Evolutionary conservation across 2,113 vertebrate species (phyloP).

Genomic region (Indicator maculatus): DNA sequence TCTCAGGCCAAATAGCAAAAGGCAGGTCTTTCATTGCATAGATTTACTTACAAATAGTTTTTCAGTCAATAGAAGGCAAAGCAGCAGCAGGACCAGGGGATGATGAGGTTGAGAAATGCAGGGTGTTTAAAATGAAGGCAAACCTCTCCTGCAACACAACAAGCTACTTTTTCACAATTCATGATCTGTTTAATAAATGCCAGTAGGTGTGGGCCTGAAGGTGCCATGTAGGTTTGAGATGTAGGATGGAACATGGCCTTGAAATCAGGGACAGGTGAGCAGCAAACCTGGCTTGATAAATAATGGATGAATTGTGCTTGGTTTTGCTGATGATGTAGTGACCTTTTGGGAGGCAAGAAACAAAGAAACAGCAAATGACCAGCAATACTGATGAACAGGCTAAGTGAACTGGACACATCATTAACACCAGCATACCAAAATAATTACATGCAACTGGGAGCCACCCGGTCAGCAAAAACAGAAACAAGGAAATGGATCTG

Average conservation of each 20-base stretch:
- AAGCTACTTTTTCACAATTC: background rate
- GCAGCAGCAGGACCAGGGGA: background rate
- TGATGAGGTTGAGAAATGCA: background rate
- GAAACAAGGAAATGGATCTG: background rate
- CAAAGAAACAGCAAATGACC: slow-evolving; percentile 33
- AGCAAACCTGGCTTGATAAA: slow-evolving; percentile 1
- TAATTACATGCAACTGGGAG: slow-evolving; percentile 16
- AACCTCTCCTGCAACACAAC: background rate
- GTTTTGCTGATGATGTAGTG: slow-evolving; percentile 64
- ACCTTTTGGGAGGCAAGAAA: slow-evolving; percentile 51
- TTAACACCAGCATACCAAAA: slow-evolving; percentile 46
- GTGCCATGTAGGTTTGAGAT: background rate
- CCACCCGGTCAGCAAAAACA: slow-evolving; percentile 29
- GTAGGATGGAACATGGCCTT: background rate
- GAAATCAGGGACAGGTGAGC: slow-evolving; percentile 33
- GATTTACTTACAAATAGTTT: background rate
- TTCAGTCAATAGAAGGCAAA: background rate
- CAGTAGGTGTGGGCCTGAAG: background rate
- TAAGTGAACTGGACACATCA: slow-evolving; percentile 43
- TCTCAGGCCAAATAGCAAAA: background rate
- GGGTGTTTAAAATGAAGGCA: background rate
- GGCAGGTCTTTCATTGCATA: background rate
- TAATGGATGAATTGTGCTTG: slow-evolving; percentile 52
- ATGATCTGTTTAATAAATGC: background rate
- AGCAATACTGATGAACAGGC: slow-evolving; percentile 55